Percentiles rank a stretch among this genome's conserved stretches.
These are phyloP conservation scores for Cyanoliseus patagonus DNA, from an alignment of 2,113 vertebrate genomes.

Conservation along the genomic window DNA sequence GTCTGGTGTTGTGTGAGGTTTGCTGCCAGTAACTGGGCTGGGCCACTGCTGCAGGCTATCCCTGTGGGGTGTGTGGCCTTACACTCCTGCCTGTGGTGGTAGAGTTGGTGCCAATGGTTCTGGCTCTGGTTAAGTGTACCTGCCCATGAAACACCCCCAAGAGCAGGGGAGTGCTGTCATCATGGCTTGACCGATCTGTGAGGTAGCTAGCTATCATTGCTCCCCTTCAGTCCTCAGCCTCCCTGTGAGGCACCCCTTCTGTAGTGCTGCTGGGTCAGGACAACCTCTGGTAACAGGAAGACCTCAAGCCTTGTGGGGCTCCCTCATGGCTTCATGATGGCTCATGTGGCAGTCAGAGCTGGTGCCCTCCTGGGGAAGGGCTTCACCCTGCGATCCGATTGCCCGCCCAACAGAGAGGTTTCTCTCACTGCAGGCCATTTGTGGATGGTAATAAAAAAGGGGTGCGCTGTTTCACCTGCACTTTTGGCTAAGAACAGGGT, in stretches of 20 bases:
- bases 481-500: background rate
- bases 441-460: background rate
- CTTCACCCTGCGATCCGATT: background rate
- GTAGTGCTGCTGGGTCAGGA: background rate
- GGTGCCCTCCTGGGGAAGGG: too few relatives aligned
- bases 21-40: background rate
- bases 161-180: background rate
- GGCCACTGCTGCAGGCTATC: background rate
- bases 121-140: background rate
- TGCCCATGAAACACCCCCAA: background rate
- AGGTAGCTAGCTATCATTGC: background rate
- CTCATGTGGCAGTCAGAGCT: too few relatives aligned
- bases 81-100: accelerated
- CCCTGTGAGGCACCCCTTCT: background rate
- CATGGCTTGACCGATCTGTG: background rate
- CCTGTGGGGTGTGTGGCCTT: background rate
- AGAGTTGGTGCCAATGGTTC: background rate
- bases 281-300: background rate
- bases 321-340: background rate
- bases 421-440: accelerated
- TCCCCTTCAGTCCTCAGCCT: background rate
- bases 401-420: background rate
- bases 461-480: accelerated
- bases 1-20: background rate
- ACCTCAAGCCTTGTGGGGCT: too few relatives aligned